Evolutionary conservation across 2,797 vertebrate species (phyloP).

Genomic region (Acanthis flammea): DNA sequence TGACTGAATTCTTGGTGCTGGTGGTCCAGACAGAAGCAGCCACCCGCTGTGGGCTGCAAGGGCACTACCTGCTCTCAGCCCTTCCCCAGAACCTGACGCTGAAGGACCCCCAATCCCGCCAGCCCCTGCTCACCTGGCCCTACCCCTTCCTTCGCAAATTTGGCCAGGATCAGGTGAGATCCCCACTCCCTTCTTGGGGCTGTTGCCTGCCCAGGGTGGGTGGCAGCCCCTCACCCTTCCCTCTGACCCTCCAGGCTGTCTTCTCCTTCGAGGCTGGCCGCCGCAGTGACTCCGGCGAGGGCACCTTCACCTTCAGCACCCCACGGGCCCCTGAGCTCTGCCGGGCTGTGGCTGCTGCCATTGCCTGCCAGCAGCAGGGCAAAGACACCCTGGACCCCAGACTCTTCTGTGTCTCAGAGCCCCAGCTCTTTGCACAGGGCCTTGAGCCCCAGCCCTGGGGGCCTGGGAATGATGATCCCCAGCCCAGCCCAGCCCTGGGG

Average conservation of each 20-base stretch:
- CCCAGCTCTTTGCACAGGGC: background rate
- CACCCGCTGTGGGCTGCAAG: slow-evolving; percentile 78
- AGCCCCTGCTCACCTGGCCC: slow-evolving; percentile 82
- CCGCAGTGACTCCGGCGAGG: slow-evolving; percentile 86
- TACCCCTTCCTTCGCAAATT: slow-evolving; percentile 86
- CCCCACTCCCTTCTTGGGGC: background rate
- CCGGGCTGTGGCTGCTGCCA: slow-evolving; percentile 68
- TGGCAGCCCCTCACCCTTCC: background rate
- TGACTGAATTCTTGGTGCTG: slow-evolving; percentile 76
- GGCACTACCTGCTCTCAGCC: slow-evolving; percentile 80
- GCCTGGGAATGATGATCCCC: accelerated
- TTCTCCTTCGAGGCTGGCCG: slow-evolving; percentile 88
- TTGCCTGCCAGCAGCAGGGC: slow-evolving; percentile 66
- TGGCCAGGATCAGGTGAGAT: slow-evolving; percentile 83
- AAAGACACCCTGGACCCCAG: background rate
- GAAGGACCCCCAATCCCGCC: slow-evolving; percentile 56
- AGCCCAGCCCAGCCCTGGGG: background rate
- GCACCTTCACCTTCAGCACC: slow-evolving; percentile 85
- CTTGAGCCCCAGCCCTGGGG: background rate
- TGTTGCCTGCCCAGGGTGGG: background rate
- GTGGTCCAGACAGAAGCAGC: slow-evolving; percentile 80
- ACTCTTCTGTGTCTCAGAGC: background rate
- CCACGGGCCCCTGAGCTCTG: slow-evolving; percentile 75
- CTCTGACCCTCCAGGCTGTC: slow-evolving; percentile 67
- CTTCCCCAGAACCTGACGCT: slow-evolving; percentile 75